Evolutionary conservation across 2,797 vertebrate genomes (phyloP).

Genomic region (Dendrocincla tyrannina): DNA sequence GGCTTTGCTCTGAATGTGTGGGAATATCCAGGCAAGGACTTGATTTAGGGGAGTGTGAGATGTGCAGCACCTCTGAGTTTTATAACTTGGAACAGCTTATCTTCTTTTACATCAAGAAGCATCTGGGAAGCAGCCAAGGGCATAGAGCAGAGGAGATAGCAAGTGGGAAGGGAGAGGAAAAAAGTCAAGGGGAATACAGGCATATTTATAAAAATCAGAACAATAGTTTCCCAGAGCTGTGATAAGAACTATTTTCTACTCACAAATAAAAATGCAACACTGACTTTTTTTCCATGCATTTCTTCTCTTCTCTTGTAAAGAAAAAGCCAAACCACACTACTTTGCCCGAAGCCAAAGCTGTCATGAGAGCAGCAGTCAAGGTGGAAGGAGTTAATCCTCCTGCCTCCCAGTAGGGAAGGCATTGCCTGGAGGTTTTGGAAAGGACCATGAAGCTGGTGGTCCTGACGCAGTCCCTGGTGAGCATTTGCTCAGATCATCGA

Average conservation of each 20-base stretch:
- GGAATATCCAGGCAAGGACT: neutral
- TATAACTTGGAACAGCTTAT: slow-evolving; percentile 14
- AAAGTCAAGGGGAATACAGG: slow-evolving; percentile 58
- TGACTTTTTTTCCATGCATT: neutral
- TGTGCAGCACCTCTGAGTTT: neutral
- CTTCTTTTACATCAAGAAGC: neutral
- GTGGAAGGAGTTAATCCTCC: neutral
- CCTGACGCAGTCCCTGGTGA: neutral
- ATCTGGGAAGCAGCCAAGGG: slow-evolving; percentile 58
- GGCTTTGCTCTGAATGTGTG: neutral
- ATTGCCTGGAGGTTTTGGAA: neutral
- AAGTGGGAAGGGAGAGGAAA: slow-evolving; percentile 38
- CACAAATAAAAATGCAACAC: neutral
- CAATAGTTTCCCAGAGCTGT: slow-evolving; percentile 33
- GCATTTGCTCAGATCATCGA: neutral
- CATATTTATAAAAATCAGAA: slow-evolving; percentile 62
- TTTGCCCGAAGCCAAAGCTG: neutral
- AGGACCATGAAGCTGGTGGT: neutral
- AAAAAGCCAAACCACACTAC: neutral
- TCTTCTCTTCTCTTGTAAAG: neutral
- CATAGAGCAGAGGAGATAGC: slow-evolving; percentile 19
- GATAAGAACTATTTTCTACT: slow-evolving; percentile 55
- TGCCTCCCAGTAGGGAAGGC: neutral
- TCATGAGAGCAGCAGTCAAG: neutral
- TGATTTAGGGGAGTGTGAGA: neutral